phyloP scores from a whole-genome alignment of 53 echinoderm and acorn worm species.

The Patiria pectinifera region DNA sequence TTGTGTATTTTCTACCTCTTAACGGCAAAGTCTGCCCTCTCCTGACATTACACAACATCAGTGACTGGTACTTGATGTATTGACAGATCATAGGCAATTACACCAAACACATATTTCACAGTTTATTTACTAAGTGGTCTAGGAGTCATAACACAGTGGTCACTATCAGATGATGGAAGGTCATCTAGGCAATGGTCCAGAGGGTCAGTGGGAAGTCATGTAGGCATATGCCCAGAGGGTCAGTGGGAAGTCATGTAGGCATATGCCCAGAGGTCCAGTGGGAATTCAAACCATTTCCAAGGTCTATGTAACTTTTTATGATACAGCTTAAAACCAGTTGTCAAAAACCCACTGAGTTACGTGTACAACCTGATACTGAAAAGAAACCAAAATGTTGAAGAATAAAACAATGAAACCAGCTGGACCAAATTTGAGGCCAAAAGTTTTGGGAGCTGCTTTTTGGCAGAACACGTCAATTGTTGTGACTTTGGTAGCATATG shows the following conservation, averaged over 20 bases:
- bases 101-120: slow-evolving; percentile 29
- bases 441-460: background rate
- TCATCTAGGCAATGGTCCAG: background rate
- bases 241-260: no score
- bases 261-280: no score
- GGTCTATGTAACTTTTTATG: background rate
- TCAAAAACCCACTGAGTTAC: background rate
- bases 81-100: slow-evolving; percentile 49
- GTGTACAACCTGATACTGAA: no score
- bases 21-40: background rate
- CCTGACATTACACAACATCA: background rate
- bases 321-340: background rate
- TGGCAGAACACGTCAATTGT: no score
- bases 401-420: no score
- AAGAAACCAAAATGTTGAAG: no score
- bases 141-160: background rate
- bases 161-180: background rate
- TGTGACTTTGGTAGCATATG: no score
- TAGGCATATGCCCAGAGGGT: no score
- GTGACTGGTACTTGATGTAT: background rate
- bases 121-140: slow-evolving; percentile 60
- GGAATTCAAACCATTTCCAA: no score
- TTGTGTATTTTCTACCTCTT: background rate
- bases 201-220: background rate
- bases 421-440: no score